Conservation (phyloP, 2,888 invertebrate genomes). For the Chydorus sphaericus region DNA sequence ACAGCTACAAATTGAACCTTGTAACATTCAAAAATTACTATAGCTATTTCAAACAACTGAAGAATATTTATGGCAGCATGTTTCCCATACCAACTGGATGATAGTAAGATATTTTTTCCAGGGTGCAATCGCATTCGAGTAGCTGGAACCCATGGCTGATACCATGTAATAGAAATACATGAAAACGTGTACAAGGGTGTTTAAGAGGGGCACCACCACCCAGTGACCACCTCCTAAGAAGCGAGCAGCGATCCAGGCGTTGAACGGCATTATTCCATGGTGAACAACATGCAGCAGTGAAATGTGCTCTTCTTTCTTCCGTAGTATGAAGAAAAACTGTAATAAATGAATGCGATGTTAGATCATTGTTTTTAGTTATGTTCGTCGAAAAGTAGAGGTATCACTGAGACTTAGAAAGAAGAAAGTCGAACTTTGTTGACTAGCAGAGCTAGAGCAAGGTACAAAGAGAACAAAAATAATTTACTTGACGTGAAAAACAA, state of each 20-base stretch:
- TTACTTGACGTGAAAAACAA: no score
- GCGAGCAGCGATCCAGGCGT: conserved; percentile 89
- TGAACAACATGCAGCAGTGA: conserved; percentile 90
- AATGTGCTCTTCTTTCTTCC: conserved; percentile 87
- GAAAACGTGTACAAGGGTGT: conserved; percentile 87
- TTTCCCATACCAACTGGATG: no score
- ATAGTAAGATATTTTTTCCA: conserved; percentile 99
- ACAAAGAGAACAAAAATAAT: no score
- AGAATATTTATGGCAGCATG: no score
- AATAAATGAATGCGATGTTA: conserved; percentile 48
- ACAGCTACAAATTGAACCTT: no score
- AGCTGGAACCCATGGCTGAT: conserved; percentile 81
- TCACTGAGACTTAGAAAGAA: no score
- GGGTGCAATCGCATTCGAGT: conserved; percentile 88
- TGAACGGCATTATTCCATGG: conserved; percentile 92
- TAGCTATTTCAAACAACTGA: no score
- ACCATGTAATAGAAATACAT: conserved; percentile 97
- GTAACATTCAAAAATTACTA: no score
- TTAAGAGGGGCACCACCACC: conserved; percentile 86
- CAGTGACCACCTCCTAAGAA: conserved; percentile 94
- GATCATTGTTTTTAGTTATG: no score
- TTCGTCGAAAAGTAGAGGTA: no score
- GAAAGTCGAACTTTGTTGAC: no score
- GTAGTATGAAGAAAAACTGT: conserved; percentile 83
- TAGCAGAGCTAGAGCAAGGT: no score